Evolutionary conservation across 1,140 invertebrate species (phyloP).

Genomic region (Teleopsis dalmanni): DNA sequence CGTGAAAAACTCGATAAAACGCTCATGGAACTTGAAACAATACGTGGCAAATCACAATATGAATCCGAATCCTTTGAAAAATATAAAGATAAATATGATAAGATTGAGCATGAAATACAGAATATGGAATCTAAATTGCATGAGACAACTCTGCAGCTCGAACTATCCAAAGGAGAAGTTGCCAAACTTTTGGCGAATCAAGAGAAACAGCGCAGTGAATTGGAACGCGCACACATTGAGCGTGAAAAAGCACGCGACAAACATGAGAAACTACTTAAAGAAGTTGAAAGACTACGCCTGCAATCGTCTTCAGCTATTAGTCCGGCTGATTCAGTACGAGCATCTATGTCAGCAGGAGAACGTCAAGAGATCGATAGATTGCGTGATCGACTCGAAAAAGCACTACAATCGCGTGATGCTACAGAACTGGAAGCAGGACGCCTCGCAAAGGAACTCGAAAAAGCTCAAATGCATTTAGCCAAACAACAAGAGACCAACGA

Average conservation of each 20-base stretch:
- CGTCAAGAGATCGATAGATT: slow-evolving; percentile 68
- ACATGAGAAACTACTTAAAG: slow-evolving; percentile 66
- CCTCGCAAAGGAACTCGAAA: slow-evolving; percentile 78
- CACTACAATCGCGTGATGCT: slow-evolving; percentile 61
- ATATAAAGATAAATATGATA: slow-evolving; percentile 64
- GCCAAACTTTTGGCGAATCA: slow-evolving; percentile 60
- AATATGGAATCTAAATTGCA: slow-evolving; percentile 68
- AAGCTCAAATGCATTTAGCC: slow-evolving; percentile 68
- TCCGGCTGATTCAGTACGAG: slow-evolving; percentile 37
- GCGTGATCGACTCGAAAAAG: slow-evolving; percentile 79
- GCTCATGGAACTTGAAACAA: slow-evolving; percentile 65
- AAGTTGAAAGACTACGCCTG: slow-evolving; percentile 43
- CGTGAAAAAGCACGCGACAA: slow-evolving; percentile 77
- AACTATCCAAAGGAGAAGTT: slow-evolving; percentile 69
- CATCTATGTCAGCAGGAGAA: slow-evolving; percentile 44
- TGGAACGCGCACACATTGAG: slow-evolving; percentile 74
- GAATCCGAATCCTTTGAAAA: slow-evolving; percentile 80
- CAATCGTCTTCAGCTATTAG: slow-evolving; percentile 40
- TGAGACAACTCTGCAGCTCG: slow-evolving; percentile 70
- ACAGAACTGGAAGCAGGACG: slow-evolving; percentile 77
- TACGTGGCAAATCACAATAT: slow-evolving; percentile 79
- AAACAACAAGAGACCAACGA: slow-evolving; percentile 76
- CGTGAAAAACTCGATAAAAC: slow-evolving; percentile 77
- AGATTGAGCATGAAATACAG: slow-evolving; percentile 66
- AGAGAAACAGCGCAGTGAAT: slow-evolving; percentile 68